Base-by-base conservation (phyloP, 2,797 vertebrate genomes). In the Schizopygopsis malacanthus region DNA sequence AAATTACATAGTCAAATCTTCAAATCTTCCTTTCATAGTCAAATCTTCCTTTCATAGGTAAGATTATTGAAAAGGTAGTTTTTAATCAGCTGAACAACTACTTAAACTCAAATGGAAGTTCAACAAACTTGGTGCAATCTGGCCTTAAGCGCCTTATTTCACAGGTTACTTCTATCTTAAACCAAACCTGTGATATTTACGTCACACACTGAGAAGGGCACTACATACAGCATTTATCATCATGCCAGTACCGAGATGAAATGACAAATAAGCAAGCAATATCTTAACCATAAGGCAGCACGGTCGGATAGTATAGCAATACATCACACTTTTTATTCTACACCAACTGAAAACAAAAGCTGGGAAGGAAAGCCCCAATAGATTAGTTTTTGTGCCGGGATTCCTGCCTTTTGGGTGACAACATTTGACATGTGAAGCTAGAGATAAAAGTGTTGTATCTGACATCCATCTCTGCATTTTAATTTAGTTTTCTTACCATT, bases 191-290 rank as follows among this genome's bases (percentile, higher is more conserved):
- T 61, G 10, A 72, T 83, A 37, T 83, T 61, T 63, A 13, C 2
- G 1, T 75, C 56, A 54, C 73, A 84, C 50, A 16, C 37, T 10
- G 37, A 56, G 6, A 25, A 52, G 73, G n/a, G 15, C 63, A 78
- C 28, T 18, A 56, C n/a, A 78, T 41, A 20, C 63, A 84, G 69
- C 37, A 56, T 52, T 77, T 67, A 84, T 77, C 61, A 80, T 69
- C 25, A 20, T 54, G 59, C 54, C 61, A 69, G 22, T 25, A 76
- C 8, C 0, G 20, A 39, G 33, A 84, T 0, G 2, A 65, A 67
- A 54, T 54, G 33, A 77, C 16, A 76, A 77, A 67, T 18, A 54
- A 18, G 47, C 28, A 7, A 47, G 9, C 9, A 22, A 61, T 39
- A 83, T 37, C 73, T 43, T 28, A 54, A 77, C 33, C 33, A 43